Conservation (phyloP, 2,797 vertebrate genomes). For the Coregonus ussuriensis region DNA sequence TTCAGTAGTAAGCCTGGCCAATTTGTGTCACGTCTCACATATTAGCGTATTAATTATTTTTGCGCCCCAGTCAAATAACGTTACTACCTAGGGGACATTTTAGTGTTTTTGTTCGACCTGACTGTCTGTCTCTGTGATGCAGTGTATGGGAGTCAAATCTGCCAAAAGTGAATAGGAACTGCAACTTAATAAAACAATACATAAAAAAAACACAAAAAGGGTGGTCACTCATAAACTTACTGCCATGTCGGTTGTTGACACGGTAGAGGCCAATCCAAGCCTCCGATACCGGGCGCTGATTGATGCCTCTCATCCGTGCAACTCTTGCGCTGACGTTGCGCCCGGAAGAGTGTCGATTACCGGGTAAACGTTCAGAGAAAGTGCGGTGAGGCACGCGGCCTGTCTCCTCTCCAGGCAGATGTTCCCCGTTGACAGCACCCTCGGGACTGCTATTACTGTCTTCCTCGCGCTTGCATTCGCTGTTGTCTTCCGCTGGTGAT, state of each 20-base stretch:
- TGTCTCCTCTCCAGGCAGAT: constrained; percentile 67
- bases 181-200: background rate
- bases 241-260: constrained; percentile 78
- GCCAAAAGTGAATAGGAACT: too few relatives aligned
- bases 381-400: constrained; percentile 79
- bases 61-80: too few relatives aligned
- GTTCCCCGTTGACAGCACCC: constrained; percentile 57
- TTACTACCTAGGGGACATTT: background rate
- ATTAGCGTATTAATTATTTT: background rate
- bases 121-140: background rate
- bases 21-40: background rate
- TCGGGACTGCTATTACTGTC: constrained; percentile 56
- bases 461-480: constrained; percentile 62
- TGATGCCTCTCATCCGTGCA: constrained; percentile 67
- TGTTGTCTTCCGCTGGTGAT: constrained; percentile 63
- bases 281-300: constrained; percentile 78
- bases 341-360: constrained; percentile 70
- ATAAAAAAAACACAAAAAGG: background rate
- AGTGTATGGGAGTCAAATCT: too few relatives aligned
- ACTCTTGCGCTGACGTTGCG: constrained; percentile 71
- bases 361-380: constrained; percentile 79
- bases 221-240: constrained; percentile 55
- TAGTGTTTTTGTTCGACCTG: background rate
- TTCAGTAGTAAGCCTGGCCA: background rate
- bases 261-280: constrained; percentile 81